These are phyloP conservation scores for Megalonaias nervosa DNA, from an alignment of 1,140 invertebrate genomes.

Conservation along the genomic window DNA sequence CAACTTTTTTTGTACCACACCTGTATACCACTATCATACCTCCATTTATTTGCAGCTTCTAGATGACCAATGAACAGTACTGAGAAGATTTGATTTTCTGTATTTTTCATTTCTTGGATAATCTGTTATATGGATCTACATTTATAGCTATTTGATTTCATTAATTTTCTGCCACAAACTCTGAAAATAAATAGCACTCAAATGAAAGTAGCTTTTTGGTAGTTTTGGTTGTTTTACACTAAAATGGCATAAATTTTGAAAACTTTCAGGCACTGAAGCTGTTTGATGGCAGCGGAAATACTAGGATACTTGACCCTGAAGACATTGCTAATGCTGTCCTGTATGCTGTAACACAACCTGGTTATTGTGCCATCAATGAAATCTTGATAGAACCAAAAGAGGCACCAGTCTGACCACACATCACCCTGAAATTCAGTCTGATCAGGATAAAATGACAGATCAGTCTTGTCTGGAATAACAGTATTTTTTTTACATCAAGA, in stretches of 20 bases:
- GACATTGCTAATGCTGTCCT: constrained; percentile 71
- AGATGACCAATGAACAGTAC: no score
- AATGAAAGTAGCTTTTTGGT: neutral
- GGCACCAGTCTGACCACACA: constrained; percentile 64
- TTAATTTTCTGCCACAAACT: neutral
- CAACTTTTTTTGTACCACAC: no score
- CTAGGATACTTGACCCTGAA: constrained; percentile 67
- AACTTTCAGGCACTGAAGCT: constrained; percentile 54
- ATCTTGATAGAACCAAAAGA: constrained; percentile 72
- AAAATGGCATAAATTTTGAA: neutral
- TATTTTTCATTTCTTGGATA: neutral
- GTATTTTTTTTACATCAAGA: no score
- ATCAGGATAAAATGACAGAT: no score
- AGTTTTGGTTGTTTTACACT: neutral
- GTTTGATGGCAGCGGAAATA: constrained; percentile 59
- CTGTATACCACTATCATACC: no score
- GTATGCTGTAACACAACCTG: constrained; percentile 69
- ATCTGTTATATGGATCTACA: neutral
- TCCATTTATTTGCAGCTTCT: no score
- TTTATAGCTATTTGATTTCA: neutral
- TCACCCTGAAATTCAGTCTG: no score
- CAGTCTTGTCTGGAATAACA: no score
- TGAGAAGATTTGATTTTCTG: no score
- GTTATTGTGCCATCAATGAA: constrained; percentile 72
- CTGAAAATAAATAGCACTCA: neutral